Conservation (phyloP, 2,113 vertebrate genomes). For the Ardeotis arabs region DNA sequence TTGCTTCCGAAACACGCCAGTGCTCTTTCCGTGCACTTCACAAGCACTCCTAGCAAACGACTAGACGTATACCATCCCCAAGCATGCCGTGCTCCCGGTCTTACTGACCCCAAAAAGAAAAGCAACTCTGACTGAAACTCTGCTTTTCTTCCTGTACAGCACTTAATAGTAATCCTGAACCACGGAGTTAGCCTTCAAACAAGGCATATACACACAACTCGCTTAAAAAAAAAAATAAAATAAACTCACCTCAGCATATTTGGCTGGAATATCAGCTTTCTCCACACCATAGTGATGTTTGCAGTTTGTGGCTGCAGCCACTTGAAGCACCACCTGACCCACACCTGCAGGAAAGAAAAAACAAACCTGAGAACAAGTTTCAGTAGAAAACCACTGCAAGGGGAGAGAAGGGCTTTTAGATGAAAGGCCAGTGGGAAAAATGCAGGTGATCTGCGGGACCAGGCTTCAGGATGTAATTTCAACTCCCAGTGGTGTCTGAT, state of each 20-base stretch:
- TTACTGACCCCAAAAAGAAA: background rate
- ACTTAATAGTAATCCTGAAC: background rate
- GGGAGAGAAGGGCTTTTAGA: background rate
- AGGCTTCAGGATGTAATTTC: background rate
- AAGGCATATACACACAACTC: background rate
- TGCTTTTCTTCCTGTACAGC: background rate
- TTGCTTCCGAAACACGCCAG: too few relatives aligned
- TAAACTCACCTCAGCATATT: conserved; percentile 91
- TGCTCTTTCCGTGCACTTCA: background rate
- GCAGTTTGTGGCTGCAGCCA: conserved; percentile 96
- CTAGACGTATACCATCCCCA: background rate
- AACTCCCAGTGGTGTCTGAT: background rate
- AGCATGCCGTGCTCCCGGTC: background rate
- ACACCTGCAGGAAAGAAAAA: conserved; percentile 81
- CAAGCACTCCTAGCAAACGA: background rate
- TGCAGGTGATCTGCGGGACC: background rate
- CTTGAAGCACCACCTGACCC: conserved; percentile 98
- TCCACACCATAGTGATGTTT: conserved; percentile 98
- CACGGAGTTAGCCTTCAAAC: background rate
- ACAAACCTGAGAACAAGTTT: background rate
- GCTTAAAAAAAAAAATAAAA: background rate
- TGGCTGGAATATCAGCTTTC: conserved; percentile 98
- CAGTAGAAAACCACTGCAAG: background rate
- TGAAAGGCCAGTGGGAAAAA: background rate
- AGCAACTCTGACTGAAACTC: background rate